phyloP scores from a whole-genome alignment of 2,888 invertebrate species.

The Bembecia ichneumoniformis region DNA sequence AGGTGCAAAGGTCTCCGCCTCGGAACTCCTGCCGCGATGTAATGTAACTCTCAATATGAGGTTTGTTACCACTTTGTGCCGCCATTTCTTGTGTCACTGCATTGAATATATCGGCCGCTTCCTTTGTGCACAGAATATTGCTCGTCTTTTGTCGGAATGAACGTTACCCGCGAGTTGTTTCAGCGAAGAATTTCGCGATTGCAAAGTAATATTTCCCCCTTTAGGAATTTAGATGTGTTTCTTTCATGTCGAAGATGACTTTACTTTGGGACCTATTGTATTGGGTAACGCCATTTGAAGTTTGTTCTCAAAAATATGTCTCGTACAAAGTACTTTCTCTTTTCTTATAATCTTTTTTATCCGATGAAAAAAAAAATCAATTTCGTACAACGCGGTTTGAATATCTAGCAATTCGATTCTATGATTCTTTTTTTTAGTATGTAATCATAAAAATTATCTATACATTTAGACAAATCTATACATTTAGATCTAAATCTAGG shows the following conservation, averaged over 20 bases:
- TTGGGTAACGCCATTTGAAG: slow-evolving; percentile 44
- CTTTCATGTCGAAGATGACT: slow-evolving; percentile 67
- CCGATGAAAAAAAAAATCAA: not conserved
- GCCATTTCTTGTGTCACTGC: slow-evolving; percentile 71
- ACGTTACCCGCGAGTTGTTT: slow-evolving; percentile 70
- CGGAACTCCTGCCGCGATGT: not conserved
- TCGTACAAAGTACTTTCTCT: not conserved
- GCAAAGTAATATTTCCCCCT: slow-evolving; percentile 71
- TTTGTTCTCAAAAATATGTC: slow-evolving; percentile 16
- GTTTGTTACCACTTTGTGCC: slow-evolving; percentile 68
- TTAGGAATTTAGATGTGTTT: slow-evolving; percentile 68
- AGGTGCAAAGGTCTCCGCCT: not conserved
- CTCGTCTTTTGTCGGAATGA: slow-evolving; percentile 70
- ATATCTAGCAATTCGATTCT: no score
- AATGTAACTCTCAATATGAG: slow-evolving; percentile 57
- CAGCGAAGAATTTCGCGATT: slow-evolving; percentile 67
- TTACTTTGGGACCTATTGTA: slow-evolving; percentile 61
- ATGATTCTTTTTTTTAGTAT: no score
- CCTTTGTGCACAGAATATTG: slow-evolving; percentile 71
- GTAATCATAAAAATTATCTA: no score
- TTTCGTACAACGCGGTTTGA: no score
- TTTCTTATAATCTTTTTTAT: not conserved
- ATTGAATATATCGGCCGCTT: slow-evolving; percentile 70
- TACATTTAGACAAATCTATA: no score
- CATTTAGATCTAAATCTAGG: no score